Base-by-base conservation (phyloP, 2,797 vertebrate species). In the Aplochiton taeniatus region DNA sequence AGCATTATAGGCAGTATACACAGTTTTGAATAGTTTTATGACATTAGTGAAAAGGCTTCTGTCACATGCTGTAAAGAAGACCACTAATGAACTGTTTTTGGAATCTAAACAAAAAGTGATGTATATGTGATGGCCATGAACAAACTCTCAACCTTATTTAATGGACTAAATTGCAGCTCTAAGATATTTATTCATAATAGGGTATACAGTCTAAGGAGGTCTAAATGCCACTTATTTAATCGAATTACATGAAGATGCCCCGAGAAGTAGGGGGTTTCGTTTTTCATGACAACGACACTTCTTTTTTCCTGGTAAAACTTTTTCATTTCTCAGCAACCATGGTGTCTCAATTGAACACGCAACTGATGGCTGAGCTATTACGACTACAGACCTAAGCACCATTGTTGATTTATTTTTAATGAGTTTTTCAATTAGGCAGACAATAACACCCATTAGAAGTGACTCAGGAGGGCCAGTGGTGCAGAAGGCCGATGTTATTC, bases 371-470 rank as follows among this genome's bases (percentile, higher is more conserved):
- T 79, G 67, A 76, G 79, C 79, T 76, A 76, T 88, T 89, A 86
- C 61, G 68, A 80, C 63, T 80, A 76, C 81, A 70, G 63, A 76
- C 78, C 84, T 85, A 85, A 89, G 85, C 80, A 81, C 79, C 83
- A 69, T 76, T 85, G 83, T 89, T 91, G 80, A 91, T 90, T 87
- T 82, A 85, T 87, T 89, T 91, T 90, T 89, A 90, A 92, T 86
- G 82, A 83, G 69, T 87, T 89, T 87, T 86, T 80, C 81, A 89
- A 90, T 90, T 90, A 90, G 81, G 80, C 69, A 63, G 76, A 73
- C 83, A 85, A 83, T 85, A 79, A 75, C 82, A 77, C 69, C 78
- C 79, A 88, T 88, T 89, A 89, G 68, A 80, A 83, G 80, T 83
- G 83, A 85, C 80, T 78, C 72, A 78, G 76, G 71, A 85, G 73